phyloP scores from a whole-genome alignment of 2,113 vertebrate genomes.

The Pristiophorus japonicus region DNA sequence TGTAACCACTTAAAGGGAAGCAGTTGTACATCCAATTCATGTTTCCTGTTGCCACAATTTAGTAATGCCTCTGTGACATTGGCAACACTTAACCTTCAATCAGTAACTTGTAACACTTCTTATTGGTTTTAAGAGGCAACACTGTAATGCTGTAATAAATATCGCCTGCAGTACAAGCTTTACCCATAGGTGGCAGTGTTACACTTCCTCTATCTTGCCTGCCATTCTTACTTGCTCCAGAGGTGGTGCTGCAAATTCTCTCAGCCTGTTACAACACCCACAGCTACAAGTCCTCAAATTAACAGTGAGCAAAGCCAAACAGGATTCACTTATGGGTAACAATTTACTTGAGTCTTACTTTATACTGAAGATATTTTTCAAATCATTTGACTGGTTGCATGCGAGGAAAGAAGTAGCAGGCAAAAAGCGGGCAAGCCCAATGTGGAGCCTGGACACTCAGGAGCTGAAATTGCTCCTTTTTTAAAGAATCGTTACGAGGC shows the following conservation, averaged over 20 bases:
- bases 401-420: neutral
- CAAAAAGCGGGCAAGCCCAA: neutral
- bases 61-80: neutral
- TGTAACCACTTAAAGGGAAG: neutral
- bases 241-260: neutral
- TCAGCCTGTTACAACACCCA: neutral
- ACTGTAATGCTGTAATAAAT: neutral
- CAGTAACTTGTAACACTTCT: neutral
- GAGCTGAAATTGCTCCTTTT: no score
- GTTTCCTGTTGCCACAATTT: neutral
- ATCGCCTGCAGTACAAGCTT: neutral
- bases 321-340: neutral
- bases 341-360: neutral
- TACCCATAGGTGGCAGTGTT: conserved; percentile 24
- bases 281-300: neutral
- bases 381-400: neutral
- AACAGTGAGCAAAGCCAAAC: neutral
- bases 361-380: neutral
- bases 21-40: neutral
- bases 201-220: neutral
- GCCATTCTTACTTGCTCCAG: neutral
- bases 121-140: neutral
- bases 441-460: neutral
- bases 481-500: no score
- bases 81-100: neutral